phyloP scores from a whole-genome alignment of 2,888 invertebrate genomes.

The Tachina lurida region DNA sequence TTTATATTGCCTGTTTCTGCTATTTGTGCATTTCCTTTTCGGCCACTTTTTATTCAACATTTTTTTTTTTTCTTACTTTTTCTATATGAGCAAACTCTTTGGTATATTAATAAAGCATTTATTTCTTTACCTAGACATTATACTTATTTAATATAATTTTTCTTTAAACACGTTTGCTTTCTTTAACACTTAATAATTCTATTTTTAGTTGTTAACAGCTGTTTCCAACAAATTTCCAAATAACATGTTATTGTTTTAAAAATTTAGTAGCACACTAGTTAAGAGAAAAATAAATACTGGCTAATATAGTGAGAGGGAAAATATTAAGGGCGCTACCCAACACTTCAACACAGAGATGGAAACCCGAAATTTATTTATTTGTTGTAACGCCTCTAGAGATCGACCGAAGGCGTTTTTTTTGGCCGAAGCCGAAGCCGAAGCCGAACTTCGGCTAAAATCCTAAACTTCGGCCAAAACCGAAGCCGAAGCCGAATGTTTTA shows the following conservation, averaged over 20 bases:
- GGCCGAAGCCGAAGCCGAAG: no score
- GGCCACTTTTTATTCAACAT: conserved; percentile 14
- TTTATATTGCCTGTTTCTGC: conserved; percentile 10
- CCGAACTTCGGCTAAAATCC: no score
- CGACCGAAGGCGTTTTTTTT: no score
- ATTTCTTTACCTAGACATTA: background rate
- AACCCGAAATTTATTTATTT: no score
- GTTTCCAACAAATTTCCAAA: conserved; percentile 20
- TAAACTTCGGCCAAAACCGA: no score
- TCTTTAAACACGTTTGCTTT: conserved; percentile 1
- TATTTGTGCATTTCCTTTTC: conserved; percentile 21
- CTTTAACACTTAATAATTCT: background rate
- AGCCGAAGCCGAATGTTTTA: no score
- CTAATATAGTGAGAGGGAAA: background rate
- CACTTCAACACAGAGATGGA: conserved; percentile 26
- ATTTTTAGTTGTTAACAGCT: conserved; percentile 54
- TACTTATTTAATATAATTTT: background rate
- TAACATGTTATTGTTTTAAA: conserved; percentile 37
- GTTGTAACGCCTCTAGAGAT: no score
- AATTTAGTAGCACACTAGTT: conserved; percentile 46
- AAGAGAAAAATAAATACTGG: background rate
- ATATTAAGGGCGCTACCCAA: background rate
- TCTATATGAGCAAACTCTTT: background rate
- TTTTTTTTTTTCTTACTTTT: background rate
- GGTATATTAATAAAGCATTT: background rate